These are phyloP conservation scores for Zaprionus africanus DNA, from an alignment of 1,140 invertebrate genomes.

Conservation along the genomic window DNA sequence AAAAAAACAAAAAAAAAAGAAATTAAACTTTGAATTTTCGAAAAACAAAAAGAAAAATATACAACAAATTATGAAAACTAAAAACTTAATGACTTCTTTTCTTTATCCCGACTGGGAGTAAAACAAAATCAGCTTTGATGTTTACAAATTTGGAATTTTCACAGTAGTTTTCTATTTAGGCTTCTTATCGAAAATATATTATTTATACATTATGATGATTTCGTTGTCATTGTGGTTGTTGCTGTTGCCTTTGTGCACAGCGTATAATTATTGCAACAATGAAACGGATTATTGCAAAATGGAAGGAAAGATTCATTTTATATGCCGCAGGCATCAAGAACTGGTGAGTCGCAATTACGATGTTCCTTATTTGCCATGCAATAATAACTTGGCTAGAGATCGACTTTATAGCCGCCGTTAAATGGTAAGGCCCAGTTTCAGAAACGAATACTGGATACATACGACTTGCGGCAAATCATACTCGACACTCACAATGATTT, in stretches of 20 bases:
- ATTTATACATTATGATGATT: background rate
- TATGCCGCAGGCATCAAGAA: constrained; percentile 36
- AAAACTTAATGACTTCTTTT: constrained; percentile 13
- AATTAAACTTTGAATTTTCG: constrained; percentile 42
- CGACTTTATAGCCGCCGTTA: background rate
- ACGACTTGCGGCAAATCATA: background rate
- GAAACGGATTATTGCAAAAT: constrained; percentile 30
- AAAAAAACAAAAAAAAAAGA: constrained; percentile 37
- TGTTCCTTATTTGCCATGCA: background rate
- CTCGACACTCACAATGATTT: constrained; percentile 23
- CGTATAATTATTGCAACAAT: constrained; percentile 67
- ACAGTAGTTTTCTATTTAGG: background rate
- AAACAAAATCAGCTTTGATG: background rate
- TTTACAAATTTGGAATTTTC: background rate
- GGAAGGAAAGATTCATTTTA: constrained; percentile 33
- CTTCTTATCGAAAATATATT: background rate
- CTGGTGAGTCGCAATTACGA: background rate
- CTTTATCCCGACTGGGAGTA: background rate
- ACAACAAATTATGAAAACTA: constrained; percentile 19
- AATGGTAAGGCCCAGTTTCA: background rate
- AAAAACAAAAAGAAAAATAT: constrained; percentile 18
- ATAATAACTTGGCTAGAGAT: background rate
- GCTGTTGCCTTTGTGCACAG: background rate
- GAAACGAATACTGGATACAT: constrained; percentile 9
- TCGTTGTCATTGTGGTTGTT: background rate